Evolutionary conservation across 2,113 vertebrate genomes (phyloP).

Genomic region (Guaruba guarouba): DNA sequence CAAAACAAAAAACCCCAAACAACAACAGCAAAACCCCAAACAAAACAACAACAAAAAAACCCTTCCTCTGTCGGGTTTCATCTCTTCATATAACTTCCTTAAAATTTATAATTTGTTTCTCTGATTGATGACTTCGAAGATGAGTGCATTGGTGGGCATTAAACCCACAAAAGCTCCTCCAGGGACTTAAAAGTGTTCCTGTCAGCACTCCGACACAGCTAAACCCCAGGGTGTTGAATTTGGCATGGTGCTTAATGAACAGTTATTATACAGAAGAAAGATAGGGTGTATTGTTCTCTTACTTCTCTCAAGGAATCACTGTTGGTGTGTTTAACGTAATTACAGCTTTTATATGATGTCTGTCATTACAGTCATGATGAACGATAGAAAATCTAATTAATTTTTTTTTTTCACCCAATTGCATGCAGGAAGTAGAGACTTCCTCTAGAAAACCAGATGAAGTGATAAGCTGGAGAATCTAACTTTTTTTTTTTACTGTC

Average conservation of each 20-base stretch:
- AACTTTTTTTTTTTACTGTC: background rate
- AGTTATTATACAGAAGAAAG: background rate
- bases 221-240: conserved; percentile 17
- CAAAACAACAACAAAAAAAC: background rate
- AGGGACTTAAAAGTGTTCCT: background rate
- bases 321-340: conserved; percentile 9
- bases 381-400: background rate
- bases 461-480: background rate
- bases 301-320: conserved; percentile 5
- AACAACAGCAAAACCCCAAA: background rate
- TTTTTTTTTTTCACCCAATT: background rate
- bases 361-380: background rate
- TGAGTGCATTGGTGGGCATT: background rate
- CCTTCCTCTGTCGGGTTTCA: background rate
- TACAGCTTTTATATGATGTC: background rate
- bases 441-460: background rate
- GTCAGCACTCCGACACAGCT: background rate
- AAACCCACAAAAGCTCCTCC: background rate
- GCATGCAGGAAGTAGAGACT: background rate
- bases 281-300: background rate
- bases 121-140: background rate
- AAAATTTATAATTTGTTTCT: background rate
- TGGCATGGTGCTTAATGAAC: conserved; percentile 15
- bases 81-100: background rate
- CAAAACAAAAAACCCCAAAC: background rate